phyloP scores from a whole-genome alignment of 2,797 vertebrate genomes.

The Caiman crocodilus region DNA sequence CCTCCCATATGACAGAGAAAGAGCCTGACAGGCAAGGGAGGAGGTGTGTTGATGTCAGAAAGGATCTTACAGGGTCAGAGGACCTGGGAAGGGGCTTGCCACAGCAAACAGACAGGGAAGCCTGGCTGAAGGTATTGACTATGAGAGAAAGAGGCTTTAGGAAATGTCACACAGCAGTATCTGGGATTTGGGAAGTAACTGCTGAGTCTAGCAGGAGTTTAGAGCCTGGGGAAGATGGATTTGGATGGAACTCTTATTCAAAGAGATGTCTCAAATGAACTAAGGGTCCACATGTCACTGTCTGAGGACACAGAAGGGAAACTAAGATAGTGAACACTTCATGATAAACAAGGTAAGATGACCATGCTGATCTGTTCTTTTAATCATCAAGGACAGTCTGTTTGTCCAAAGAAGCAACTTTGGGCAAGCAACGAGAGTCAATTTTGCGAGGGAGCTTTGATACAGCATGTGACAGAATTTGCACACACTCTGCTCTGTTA shows the following conservation, averaged over 20 bases:
- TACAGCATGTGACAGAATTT: neutral
- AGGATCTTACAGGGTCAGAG: neutral
- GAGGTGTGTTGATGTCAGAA: neutral
- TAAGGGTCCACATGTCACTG: neutral
- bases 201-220: neutral
- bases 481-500: neutral
- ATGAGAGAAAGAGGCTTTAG: neutral
- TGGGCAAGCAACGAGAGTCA: neutral
- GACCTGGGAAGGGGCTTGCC: too few species aligned
- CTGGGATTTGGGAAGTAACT: neutral
- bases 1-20: neutral
- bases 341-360: neutral
- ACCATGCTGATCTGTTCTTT: constrained; percentile 45
- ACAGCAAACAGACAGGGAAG: neutral
- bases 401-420: constrained; percentile 38
- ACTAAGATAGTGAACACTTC: neutral
- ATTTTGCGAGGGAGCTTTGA: constrained; percentile 26
- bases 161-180: neutral
- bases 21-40: neutral
- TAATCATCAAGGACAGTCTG: neutral
- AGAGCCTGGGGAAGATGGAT: neutral
- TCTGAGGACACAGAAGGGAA: neutral
- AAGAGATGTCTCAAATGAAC: neutral
- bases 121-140: neutral
- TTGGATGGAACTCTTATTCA: neutral